phyloP scores from a whole-genome alignment of 2,113 vertebrate genomes.

The Neopipo cinnamomea region DNA sequence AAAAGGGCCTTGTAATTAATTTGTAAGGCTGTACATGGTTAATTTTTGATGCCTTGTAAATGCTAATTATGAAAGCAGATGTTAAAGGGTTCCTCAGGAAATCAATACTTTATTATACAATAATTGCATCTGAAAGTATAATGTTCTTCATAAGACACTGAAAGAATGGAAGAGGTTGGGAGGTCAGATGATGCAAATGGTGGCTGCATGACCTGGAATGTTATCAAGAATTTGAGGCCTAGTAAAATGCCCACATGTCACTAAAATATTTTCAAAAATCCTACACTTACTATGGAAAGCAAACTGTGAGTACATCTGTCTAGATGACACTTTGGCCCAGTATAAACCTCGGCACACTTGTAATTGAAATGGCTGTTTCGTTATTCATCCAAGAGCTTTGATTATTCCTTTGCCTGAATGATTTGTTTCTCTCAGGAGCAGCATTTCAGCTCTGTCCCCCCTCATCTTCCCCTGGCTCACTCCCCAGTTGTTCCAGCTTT shows the following conservation, averaged over 20 bases:
- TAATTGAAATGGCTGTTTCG: constrained; percentile 40
- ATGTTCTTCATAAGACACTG: constrained; percentile 64
- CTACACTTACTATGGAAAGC: constrained; percentile 59
- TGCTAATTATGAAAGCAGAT: constrained; percentile 76
- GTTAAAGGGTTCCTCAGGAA: constrained; percentile 72
- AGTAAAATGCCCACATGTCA: constrained; percentile 56
- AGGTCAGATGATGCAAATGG: constrained; percentile 68
- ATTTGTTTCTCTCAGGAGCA: constrained; percentile 61
- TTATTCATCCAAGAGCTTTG: constrained; percentile 45
- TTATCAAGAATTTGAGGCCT: constrained; percentile 61
- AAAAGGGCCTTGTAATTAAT: constrained; percentile 57
- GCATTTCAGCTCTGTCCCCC: constrained; percentile 55
- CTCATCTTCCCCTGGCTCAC: constrained; percentile 55
- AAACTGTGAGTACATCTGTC: constrained; percentile 53
- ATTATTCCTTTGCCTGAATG: constrained; percentile 43
- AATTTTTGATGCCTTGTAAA: constrained; percentile 71
- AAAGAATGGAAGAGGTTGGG: constrained; percentile 67
- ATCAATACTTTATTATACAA: constrained; percentile 83
- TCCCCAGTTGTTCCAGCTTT: constrained; percentile 62
- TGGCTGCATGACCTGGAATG: constrained; percentile 67
- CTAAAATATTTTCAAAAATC: constrained; percentile 64
- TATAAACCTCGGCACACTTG: constrained; percentile 45
- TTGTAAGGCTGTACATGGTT: constrained; percentile 58
- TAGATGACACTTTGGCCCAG: constrained; percentile 47
- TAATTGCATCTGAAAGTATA: constrained; percentile 77